Evolutionary conservation across 2,113 vertebrate species (phyloP).

Genomic region (Ammodytes dubius): DNA sequence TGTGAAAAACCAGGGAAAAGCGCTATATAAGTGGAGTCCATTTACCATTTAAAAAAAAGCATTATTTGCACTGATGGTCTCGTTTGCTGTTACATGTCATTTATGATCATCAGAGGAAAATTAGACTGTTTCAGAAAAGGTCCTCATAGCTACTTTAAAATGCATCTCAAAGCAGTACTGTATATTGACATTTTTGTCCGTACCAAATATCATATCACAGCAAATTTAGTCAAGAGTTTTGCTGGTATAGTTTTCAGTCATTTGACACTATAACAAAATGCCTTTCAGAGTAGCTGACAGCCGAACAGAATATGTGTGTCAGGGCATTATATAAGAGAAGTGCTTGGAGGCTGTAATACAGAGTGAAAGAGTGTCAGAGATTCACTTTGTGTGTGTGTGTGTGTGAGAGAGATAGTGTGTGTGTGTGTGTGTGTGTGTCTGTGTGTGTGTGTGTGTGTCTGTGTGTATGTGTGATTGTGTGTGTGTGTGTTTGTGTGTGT

Average conservation of each 20-base stretch:
- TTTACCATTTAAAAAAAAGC: no score
- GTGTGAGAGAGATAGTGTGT: no score
- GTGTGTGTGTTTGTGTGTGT: no score
- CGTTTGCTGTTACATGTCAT: no score
- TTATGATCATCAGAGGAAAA: no score
- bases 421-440: no score
- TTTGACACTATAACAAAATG: slow-evolving; percentile 2
- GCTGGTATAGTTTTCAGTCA: slow-evolving; percentile 1
- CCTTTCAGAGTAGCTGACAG: slow-evolving; percentile 2
- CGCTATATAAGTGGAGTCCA: no score
- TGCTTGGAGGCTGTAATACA: not conserved
- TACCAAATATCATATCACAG: not conserved
- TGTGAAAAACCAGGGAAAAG: no score
- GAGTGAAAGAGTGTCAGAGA: slow-evolving; percentile 25
- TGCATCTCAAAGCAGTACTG: not conserved
- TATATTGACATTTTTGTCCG: not conserved
- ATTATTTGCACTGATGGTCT: no score
- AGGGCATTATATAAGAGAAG: slow-evolving; percentile 1
- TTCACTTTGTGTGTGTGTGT: not conserved
- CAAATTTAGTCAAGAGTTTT: not conserved
- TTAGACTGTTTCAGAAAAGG: no score
- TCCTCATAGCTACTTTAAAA: not conserved
- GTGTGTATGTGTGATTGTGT: no score
- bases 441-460: no score
- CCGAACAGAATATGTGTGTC: not conserved